Evolutionary conservation across 1,140 invertebrate species (phyloP), one percentile per base, ranked within the genome.

Genomic region (Lepeophtheirus salmonis): DNA sequence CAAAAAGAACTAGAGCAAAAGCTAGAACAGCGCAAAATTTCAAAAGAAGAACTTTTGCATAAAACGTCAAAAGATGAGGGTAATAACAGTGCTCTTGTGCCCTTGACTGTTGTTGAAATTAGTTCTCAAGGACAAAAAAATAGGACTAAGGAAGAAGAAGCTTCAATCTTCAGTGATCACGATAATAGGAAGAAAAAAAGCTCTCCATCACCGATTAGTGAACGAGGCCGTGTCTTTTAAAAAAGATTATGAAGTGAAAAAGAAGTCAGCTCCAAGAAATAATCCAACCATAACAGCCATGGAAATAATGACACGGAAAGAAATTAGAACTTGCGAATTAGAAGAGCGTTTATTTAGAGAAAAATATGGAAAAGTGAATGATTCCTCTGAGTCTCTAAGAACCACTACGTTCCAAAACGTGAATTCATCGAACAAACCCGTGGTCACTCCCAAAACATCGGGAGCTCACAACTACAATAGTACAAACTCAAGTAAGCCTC

Each of bases 271-370:
- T 22, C n/a, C 50, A 4, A 61, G 59, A 17, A 61, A 48, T n/a
- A 61, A 61, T 25, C 59, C 51, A 2, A 56, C 59, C n/a, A 53
- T 61, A n/a, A 48, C 59, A 21, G 59, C 59, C 6, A 24, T 61
- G 59, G 59, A 61, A 53, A 61, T 61, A 12, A 50, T 56, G 21
- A 61, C 59, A 10, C 2, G 59, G 20, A 61, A 61, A 25, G 50
- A 61, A 16, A 6, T 61, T 10, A 23, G 16, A 12, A 6, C 25
- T 2, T 18, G 25, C 17, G 59, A 61, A 17, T 24, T 57, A 23
- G 55, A 57, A 21, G 23, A 57, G 16, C 50, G 55, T n/a, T 20
- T 24, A 16, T n/a, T 25, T 1, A 50, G 55, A 48, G 55, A 41
- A 48, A 25, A 30, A 2, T 41, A 41, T 41, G 30, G 30, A n/a